Evolutionary conservation across 2,113 vertebrate species (phyloP).

Genomic region (Connochaetes taurinus): DNA sequence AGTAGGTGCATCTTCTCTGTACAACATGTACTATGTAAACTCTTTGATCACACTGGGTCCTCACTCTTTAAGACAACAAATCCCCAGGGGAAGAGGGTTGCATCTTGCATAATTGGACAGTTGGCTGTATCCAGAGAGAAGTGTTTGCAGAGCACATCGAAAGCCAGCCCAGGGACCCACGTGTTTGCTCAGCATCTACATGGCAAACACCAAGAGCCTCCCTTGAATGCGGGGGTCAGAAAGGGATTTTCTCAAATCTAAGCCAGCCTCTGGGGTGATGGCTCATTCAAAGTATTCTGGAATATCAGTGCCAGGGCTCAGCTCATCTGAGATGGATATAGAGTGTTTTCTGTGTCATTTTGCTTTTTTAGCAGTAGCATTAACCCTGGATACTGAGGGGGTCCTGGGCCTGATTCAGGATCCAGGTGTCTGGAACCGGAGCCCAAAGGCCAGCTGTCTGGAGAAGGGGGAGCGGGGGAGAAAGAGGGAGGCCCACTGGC

Average conservation of each 20-base stretch:
- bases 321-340: background rate
- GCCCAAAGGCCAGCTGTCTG: conserved; percentile 12
- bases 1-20: background rate
- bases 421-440: background rate
- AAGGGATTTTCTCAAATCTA: conserved; percentile 54
- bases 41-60: background rate
- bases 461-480: background rate
- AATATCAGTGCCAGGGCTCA: background rate
- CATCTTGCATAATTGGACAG: conserved; percentile 51
- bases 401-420: background rate
- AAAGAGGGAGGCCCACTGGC: conserved; percentile 31
- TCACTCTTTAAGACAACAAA: conserved; percentile 33
- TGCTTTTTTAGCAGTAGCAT: background rate
- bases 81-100: background rate
- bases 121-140: conserved; percentile 33
- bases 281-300: conserved; percentile 31
- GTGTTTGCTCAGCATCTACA: conserved; percentile 55
- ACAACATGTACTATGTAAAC: conserved; percentile 29
- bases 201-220: conserved; percentile 60
- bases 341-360: background rate
- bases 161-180: conserved; percentile 28
- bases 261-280: conserved; percentile 47
- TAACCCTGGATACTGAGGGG: background rate
- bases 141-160: conserved; percentile 46
- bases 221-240: conserved; percentile 36